Evolutionary conservation across 2,888 invertebrate species (phyloP), one percentile per base, ranked within the genome.

Genomic region (Diplolepis rosae): DNA sequence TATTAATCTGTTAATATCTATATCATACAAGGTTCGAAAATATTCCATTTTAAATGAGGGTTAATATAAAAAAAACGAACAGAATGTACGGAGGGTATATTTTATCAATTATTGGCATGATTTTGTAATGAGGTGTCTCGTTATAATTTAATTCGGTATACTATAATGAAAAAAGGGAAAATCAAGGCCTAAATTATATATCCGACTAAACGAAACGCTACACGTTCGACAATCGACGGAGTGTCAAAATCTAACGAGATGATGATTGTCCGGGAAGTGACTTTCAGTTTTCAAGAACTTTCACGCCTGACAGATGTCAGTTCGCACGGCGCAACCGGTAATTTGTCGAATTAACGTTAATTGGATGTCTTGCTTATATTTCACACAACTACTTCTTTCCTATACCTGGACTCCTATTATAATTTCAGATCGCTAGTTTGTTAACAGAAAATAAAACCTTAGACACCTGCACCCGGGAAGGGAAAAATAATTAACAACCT

Each of bases 331-430:
- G 32, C 76, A 82, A 76, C 80, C 80, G 80, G 77, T 80, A 82
- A 82, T 81, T 82, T 80, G 75, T 77, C 81, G 78, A 83, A 79
- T 80, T 83, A 74, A 75, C 74, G 71, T 75, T 83, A 82, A 85
- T 85, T 85, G 83, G 84, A 83, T 80, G 78, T 83, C 83, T 74
- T 70, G 68, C 56, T 50, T 68, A 65, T 73, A 70, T 69, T 76
- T 75, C 71, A 72, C 70, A 66, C 77, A 68, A 48, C 65, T 24
- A 65, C 45, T 45, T 65, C 65, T 32, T 24, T n/a, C 35, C 11
- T 32, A 35, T 35, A 35, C 35, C 35, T 32, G 35, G 35, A 56
- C 56, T 35, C 35, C 9, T 56, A 35, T 56, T 56, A 22, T 56
- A 22, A 56, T 35, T 56, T 56, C 22, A 5, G 27, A 27, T 18